These are phyloP conservation scores for Enteromius mattozi DNA, from an alignment of 2,797 vertebrate species.

Conservation along the genomic window DNA sequence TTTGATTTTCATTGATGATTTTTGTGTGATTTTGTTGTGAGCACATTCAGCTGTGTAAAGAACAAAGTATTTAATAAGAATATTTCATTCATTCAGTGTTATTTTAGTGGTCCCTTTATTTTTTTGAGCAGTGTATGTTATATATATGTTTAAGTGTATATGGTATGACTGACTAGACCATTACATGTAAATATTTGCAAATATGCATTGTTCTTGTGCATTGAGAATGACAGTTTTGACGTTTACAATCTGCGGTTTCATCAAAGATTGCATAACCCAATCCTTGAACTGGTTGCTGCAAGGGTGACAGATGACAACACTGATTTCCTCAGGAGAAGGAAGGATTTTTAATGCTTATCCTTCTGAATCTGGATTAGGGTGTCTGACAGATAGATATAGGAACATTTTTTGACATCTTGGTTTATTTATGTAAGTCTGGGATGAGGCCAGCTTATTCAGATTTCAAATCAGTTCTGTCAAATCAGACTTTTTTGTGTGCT, in stretches of 20 bases:
- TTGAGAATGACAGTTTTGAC: constrained; percentile 54
- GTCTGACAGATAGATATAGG: background rate
- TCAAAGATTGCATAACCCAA: constrained; percentile 57
- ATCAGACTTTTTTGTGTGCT: background rate
- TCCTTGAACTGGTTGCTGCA: constrained; percentile 54
- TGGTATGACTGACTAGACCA: constrained; percentile 26
- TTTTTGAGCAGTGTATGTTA: background rate
- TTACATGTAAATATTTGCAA: constrained; percentile 22
- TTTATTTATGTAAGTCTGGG: constrained; percentile 61
- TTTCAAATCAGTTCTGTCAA: background rate
- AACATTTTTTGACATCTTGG: constrained; percentile 10
- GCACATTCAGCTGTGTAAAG: too few species aligned
- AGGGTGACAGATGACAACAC: constrained; percentile 54
- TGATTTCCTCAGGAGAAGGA: constrained; percentile 19
- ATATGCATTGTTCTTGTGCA: constrained; percentile 23
- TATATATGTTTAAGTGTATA: background rate
- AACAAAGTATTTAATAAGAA: too few species aligned
- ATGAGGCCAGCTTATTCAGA: constrained; percentile 19
- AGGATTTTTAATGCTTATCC: constrained; percentile 32
- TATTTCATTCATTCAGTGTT: too few species aligned
- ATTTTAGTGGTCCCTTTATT: too few species aligned
- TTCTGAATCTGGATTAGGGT: constrained; percentile 55
- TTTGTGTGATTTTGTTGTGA: too few species aligned
- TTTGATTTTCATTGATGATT: too few species aligned
- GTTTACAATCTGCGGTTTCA: constrained; percentile 56